Evolutionary conservation across 2,888 invertebrate species (phyloP), one percentile per base, ranked within the genome.

Genomic region (Gandaritis pyraliata): DNA sequence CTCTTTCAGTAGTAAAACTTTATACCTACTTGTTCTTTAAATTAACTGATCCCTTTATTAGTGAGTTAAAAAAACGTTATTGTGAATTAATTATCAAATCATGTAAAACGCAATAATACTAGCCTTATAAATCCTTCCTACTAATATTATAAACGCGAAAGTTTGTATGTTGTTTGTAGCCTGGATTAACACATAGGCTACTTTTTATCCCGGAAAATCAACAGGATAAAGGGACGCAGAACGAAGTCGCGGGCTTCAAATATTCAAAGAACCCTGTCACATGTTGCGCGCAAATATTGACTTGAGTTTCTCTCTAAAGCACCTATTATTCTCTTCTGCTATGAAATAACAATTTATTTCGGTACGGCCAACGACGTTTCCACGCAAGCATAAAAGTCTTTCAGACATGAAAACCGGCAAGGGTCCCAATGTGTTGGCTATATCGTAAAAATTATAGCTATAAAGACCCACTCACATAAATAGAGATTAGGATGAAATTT

Each of bases 401-500:
- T 47, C 51, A 64, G 43, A 54, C 66, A 56, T 59, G 59, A 60
- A 54, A 64, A 56, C 62, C 58, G 45, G 12, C 51, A 13, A 50
- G 55, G 47, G 51, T 47, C 51, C 58, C 46, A 48, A 63, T 58
- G 64, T 61, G 55, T 57, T 57, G 18, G 49, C 51, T 54, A 48
- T 50, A 64, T 63, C 51, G 69, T 69, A 71, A 70, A 76, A 70
- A 75, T 69, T 70, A 75, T 72, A 61, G 50, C 61, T 36, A 43
- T 63, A 63, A 54, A 74, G 68, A 72, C 66, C 66, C 70, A 75
- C 73, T 75, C 75, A 68, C 69, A 73, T 76, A 75, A 77, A 79
- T 73, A 80, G 71, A 76, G 75, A 80, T 79, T 79, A 78, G 74
- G 72, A 74, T 70, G 72, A 76, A n/a, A 71, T 72, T 63, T 55